These are phyloP conservation scores for Myotis brandtii DNA, from an alignment of 2,113 vertebrate genomes.

Conservation along the genomic window DNA sequence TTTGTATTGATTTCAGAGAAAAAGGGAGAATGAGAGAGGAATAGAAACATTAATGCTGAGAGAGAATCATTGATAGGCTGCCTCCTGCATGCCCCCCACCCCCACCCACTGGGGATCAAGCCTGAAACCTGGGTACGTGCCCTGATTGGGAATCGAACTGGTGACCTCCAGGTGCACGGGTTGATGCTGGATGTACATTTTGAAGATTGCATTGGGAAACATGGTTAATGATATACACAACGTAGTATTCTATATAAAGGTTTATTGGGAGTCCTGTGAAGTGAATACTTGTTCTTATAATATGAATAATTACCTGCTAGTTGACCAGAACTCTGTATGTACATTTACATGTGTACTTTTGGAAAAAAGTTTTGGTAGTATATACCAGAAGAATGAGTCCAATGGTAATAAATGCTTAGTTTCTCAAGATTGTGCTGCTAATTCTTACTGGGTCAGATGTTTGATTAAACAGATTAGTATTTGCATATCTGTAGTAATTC, in stretches of 20 bases:
- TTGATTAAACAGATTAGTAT: constrained; percentile 27
- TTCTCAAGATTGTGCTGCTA: constrained; percentile 7
- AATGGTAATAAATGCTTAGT: background rate
- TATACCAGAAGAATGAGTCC: background rate
- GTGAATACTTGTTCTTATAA: constrained; percentile 14
- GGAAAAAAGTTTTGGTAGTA: background rate
- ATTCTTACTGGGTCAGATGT: background rate
- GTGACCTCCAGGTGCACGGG: too few relatives aligned
- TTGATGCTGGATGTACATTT: background rate
- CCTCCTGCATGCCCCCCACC: too few relatives aligned
- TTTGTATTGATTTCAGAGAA: too few relatives aligned
- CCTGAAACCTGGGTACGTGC: too few relatives aligned
- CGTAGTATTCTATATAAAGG: constrained; percentile 23
- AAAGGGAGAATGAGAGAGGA: too few relatives aligned
- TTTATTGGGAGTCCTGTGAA: constrained; percentile 14
- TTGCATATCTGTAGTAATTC: constrained; percentile 40
- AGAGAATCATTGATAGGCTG: background rate
- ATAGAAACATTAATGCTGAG: too few relatives aligned
- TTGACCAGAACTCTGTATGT: background rate
- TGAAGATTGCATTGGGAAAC: background rate
- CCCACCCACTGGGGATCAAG: too few relatives aligned
- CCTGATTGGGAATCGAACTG: too few relatives aligned
- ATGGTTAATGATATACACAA: constrained; percentile 8
- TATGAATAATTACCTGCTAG: background rate
- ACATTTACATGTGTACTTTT: background rate